Conservation (phyloP, 2,888 invertebrate species). For the Prosapia bicincta region DNA sequence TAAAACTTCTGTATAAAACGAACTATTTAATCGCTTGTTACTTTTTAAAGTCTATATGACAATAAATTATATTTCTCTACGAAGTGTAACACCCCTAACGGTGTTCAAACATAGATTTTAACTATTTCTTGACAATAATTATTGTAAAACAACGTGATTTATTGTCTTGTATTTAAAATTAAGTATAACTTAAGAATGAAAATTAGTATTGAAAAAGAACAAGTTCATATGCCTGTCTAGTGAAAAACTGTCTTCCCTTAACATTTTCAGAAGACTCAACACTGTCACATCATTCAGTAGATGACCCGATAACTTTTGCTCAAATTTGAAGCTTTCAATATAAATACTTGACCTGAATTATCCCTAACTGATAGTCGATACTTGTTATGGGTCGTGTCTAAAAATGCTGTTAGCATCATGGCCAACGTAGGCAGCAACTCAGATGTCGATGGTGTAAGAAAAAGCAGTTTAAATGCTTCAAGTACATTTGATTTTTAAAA, state of each 20-base stretch:
- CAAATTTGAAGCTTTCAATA: background rate
- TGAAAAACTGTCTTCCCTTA: background rate
- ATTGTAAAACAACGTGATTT: background rate
- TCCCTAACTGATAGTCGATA: background rate
- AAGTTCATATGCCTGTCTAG: background rate
- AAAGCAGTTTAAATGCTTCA: too few relatives aligned
- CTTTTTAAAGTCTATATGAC: background rate
- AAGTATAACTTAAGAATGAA: background rate
- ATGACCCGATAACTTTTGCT: background rate
- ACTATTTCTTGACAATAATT: background rate
- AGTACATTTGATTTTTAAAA: too few relatives aligned
- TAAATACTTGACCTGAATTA: background rate
- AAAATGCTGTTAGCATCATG: background rate
- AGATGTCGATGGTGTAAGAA: too few relatives aligned
- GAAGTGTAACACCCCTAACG: background rate
- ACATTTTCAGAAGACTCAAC: background rate
- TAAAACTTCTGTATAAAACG: too few relatives aligned
- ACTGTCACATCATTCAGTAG: background rate
- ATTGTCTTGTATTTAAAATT: background rate
- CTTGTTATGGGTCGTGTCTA: background rate
- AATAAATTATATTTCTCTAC: background rate
- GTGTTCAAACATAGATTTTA: background rate
- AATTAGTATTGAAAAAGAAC: background rate
- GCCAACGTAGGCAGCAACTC: too few relatives aligned
- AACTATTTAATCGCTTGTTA: background rate